Base-by-base conservation (phyloP, 2,113 vertebrate genomes). In the Vanacampus margaritifer region DNA sequence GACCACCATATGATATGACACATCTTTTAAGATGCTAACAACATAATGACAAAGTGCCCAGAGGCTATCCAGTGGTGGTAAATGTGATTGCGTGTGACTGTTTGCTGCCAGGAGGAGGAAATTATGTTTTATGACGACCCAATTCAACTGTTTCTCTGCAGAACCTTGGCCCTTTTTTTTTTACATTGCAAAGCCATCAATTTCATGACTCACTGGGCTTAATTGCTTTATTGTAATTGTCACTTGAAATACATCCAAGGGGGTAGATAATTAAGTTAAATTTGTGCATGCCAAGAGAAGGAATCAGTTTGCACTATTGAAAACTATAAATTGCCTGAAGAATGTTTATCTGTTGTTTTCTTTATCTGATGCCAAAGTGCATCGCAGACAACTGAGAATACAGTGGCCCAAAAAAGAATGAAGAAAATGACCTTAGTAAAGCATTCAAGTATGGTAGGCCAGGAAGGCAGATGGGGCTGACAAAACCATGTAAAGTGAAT, bases 161-260 rank as follows among this genome's bases (percentile, higher is more conserved):
- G 59, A 78, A 66, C 68, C 57, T 79, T 66, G 73, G 54, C 50
- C 46, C 39, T 65, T 74, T 75, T 64, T n/a, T 37, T 50, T 26
- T 65, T 46, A 64, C 79, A 80, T 82, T 72, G 63, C 59, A 82
- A 86, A 86, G 79, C 81, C 81, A 78, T 84, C 80, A 65, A 85
- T 88, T 89, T 86, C 82, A 88, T 88, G 87, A 87, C 41, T 90
- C 82, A 74, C 64, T 80, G 74, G 73, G 79, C 66, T 80, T 85
- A 87, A 89, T 81, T 82, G 74, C 71, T 68, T 76, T 77, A 87
- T 79, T 82, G 68, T 85, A 83, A 86, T 81, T 83, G 80, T 76
- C 80, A 84, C 80, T 79, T 62, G 53, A 84, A 74, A 84, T 62
- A 80, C 73, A 84, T 88, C 86, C 76, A 83, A 60, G 48, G 70